These are phyloP conservation scores for Ridgeia piscesae DNA, from an alignment of 1,140 invertebrate genomes.

Conservation along the genomic window DNA sequence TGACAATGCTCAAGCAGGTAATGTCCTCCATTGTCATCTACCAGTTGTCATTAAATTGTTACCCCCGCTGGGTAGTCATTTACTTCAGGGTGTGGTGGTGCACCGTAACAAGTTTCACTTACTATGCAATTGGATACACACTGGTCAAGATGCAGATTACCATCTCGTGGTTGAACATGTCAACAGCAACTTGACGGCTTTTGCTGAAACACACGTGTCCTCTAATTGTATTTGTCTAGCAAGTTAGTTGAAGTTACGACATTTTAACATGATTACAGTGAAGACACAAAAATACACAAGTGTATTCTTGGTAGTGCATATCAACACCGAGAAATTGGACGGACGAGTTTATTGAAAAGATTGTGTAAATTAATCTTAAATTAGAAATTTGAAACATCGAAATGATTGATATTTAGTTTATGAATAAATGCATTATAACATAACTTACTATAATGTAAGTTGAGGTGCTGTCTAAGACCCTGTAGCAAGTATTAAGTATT, in stretches of 20 bases:
- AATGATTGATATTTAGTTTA: neutral
- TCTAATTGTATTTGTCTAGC: neutral
- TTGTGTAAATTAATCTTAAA: neutral
- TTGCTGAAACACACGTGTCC: slow-evolving; percentile 53
- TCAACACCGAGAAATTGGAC: neutral
- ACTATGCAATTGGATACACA: too few relatives aligned
- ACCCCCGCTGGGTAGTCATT: too few relatives aligned
- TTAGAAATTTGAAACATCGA: neutral
- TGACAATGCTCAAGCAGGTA: slow-evolving; percentile 67
- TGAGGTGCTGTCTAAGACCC: neutral
- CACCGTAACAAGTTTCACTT: too few relatives aligned
- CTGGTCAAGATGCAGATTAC: slow-evolving; percentile 67
- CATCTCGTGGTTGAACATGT: slow-evolving; percentile 68
- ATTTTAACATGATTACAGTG: too few relatives aligned
- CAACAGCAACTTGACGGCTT: slow-evolving; percentile 66
- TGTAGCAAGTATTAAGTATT: neutral
- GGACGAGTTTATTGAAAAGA: neutral
- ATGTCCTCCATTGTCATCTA: slow-evolving; percentile 8
- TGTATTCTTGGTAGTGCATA: too few relatives aligned
- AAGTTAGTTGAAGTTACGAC: too few relatives aligned
- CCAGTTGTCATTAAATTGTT: too few relatives aligned
- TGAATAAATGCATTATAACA: neutral
- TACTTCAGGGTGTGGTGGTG: too few relatives aligned
- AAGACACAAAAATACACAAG: too few relatives aligned
- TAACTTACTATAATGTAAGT: neutral